Conservation (phyloP, 2,888 invertebrate species). For the Odiellus spinosus region DNA sequence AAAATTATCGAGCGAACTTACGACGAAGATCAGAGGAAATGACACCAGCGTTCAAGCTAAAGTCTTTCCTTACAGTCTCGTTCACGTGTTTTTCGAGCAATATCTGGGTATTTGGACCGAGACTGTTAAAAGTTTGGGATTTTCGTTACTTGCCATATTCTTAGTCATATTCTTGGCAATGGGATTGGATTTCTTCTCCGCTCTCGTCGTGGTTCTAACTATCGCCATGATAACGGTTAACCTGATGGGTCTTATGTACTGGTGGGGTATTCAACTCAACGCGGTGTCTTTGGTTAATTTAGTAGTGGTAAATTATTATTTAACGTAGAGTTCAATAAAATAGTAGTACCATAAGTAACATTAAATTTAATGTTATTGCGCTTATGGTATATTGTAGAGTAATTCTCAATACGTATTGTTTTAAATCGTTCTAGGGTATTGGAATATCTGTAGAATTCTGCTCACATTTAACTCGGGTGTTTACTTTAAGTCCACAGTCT, state of each 20-base stretch:
- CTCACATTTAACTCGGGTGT: constrained; percentile 87
- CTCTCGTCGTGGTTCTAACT: constrained; percentile 31
- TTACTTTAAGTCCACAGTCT: constrained; percentile 57
- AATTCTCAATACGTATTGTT: background rate
- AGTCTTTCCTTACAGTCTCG: constrained; percentile 28
- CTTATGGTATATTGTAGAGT: constrained; percentile 1
- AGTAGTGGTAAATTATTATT: constrained; percentile 34
- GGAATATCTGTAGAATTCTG: constrained; percentile 99
- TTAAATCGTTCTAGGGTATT: constrained; percentile 50
- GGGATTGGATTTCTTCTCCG: constrained; percentile 36
- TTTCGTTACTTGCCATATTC: constrained; percentile 34
- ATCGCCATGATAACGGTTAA: constrained; percentile 34
- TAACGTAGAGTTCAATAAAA: background rate
- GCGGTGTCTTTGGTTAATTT: constrained; percentile 40
- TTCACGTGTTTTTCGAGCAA: constrained; percentile 41
- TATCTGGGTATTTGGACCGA: constrained; percentile 35
- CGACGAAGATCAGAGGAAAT: constrained; percentile 39
- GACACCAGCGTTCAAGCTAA: constrained; percentile 25
- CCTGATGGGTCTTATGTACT: constrained; percentile 37
- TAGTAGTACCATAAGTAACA: too few relatives aligned
- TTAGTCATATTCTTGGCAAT: constrained; percentile 29
- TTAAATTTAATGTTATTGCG: background rate
- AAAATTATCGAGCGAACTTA: constrained; percentile 56
- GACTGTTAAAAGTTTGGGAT: constrained; percentile 31
- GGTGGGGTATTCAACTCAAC: constrained; percentile 37